Evolutionary conservation across 2,888 invertebrate genomes (phyloP).

Genomic region (Osedax fenrisi): DNA sequence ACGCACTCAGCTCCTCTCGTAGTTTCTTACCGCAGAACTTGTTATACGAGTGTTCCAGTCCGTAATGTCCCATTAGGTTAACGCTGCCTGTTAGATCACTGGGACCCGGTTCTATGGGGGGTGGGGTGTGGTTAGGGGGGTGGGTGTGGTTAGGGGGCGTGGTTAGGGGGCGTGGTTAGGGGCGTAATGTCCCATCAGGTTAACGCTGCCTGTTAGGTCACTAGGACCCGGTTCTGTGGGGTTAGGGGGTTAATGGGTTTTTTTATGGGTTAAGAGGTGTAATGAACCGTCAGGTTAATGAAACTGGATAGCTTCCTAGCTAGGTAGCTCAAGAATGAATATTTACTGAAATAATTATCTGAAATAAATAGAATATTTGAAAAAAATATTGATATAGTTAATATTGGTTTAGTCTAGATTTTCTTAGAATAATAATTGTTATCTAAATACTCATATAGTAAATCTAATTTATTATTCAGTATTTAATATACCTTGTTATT

Average conservation of each 20-base stretch:
- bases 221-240: slow-evolving; percentile 43
- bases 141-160: too few species aligned
- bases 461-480: too few species aligned
- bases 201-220: slow-evolving; percentile 75
- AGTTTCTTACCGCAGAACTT: slow-evolving; percentile 88
- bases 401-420: too few species aligned
- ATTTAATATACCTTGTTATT: too few species aligned
- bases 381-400: too few species aligned
- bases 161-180: slow-evolving; percentile 93
- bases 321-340: too few species aligned
- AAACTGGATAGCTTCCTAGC: slow-evolving; percentile 70
- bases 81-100: slow-evolving; percentile 71
- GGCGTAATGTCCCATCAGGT: slow-evolving; percentile 89
- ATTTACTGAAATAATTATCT: too few species aligned
- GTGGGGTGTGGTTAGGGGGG: not conserved
- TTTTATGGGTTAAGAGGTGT: slow-evolving; percentile 91
- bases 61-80: slow-evolving; percentile 90
- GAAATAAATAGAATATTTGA: too few species aligned
- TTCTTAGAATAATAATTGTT: too few species aligned
- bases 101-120: slow-evolving; percentile 39
- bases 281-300: slow-evolving; percentile 87
- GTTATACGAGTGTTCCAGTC: slow-evolving; percentile 87
- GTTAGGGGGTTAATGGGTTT: not conserved
- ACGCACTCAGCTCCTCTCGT: slow-evolving; percentile 81
- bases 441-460: too few species aligned